These are phyloP conservation scores for Drosophila tripunctata DNA, from an alignment of 2,888 invertebrate species.

Conservation along the genomic window DNA sequence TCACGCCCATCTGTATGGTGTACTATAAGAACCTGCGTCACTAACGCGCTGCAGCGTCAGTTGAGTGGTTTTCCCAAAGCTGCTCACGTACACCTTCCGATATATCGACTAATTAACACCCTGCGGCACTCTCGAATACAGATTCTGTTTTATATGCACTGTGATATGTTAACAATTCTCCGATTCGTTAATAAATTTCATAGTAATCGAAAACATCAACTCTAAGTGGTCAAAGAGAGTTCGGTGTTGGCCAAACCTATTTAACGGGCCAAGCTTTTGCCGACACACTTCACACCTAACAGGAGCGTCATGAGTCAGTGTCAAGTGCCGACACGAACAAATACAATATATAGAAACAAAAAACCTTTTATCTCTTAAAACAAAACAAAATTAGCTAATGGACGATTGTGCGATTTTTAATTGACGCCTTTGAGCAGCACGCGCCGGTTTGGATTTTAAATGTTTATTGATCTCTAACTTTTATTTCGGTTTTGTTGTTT, in stretches of 20 bases:
- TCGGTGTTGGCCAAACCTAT: slow-evolving; percentile 24
- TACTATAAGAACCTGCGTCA: slow-evolving; percentile 27
- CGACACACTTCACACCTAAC: slow-evolving; percentile 62
- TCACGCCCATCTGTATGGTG: slow-evolving; percentile 41
- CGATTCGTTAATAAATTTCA: slow-evolving; percentile 25
- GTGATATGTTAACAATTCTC: slow-evolving; percentile 20
- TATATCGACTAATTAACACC: slow-evolving; percentile 63
- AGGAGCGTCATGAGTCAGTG: slow-evolving; percentile 49
- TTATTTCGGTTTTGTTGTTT: slow-evolving; percentile 23
- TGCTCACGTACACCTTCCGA: slow-evolving; percentile 37
- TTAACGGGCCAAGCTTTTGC: slow-evolving; percentile 23
- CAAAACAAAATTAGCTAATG: slow-evolving; percentile 56
- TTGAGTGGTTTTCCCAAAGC: slow-evolving; percentile 32
- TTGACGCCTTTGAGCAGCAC: slow-evolving; percentile 73
- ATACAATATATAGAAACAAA: slow-evolving; percentile 10
- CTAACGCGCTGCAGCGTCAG: neutral
- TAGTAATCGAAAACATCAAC: slow-evolving; percentile 10
- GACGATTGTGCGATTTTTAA: slow-evolving; percentile 55
- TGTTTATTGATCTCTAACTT: slow-evolving; percentile 35
- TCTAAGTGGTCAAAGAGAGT: neutral
- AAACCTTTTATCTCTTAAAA: slow-evolving; percentile 10
- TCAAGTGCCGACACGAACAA: slow-evolving; percentile 28
- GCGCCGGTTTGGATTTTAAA: slow-evolving; percentile 56
- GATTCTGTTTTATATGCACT: slow-evolving; percentile 8
- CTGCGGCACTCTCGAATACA: slow-evolving; percentile 44